These are phyloP conservation scores for Pecten maximus DNA, from an alignment of 2,888 invertebrate genomes.

Conservation along the genomic window DNA sequence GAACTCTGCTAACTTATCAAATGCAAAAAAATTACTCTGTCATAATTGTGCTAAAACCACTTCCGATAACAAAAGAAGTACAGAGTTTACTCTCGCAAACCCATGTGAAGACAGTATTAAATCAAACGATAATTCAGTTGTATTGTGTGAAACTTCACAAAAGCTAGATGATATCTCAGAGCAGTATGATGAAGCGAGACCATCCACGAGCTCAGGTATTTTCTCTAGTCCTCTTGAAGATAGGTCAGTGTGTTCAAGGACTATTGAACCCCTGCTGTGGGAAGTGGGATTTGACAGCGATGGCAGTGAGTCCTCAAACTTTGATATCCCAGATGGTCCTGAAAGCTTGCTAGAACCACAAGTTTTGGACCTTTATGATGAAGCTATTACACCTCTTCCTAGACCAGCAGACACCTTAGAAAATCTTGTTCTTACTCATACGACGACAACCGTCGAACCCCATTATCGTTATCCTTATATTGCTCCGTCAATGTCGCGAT, in stretches of 20 bases:
- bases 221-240: background rate
- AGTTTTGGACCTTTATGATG: background rate
- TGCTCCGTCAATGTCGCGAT: background rate
- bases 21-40: background rate
- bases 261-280: background rate
- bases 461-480: background rate
- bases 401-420: slow-evolving; percentile 9
- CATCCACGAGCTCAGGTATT: background rate
- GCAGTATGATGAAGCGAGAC: background rate
- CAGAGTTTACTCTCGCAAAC: background rate
- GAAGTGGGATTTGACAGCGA: slow-evolving; percentile 11
- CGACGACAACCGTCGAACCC: background rate
- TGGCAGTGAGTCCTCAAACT: slow-evolving; percentile 13
- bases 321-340: slow-evolving; percentile 9
- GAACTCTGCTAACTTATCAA: background rate
- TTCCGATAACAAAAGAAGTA: background rate
- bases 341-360: slow-evolving; percentile 10
- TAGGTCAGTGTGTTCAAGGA: background rate
- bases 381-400: background rate
- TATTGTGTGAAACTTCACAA: background rate
- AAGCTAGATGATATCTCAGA: background rate
- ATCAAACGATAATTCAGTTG: background rate
- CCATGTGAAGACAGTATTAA: background rate
- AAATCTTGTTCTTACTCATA: background rate
- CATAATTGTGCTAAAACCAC: background rate